Base-by-base conservation (phyloP, 2,888 invertebrate genomes). In the Drosophila koepferae region DNA sequence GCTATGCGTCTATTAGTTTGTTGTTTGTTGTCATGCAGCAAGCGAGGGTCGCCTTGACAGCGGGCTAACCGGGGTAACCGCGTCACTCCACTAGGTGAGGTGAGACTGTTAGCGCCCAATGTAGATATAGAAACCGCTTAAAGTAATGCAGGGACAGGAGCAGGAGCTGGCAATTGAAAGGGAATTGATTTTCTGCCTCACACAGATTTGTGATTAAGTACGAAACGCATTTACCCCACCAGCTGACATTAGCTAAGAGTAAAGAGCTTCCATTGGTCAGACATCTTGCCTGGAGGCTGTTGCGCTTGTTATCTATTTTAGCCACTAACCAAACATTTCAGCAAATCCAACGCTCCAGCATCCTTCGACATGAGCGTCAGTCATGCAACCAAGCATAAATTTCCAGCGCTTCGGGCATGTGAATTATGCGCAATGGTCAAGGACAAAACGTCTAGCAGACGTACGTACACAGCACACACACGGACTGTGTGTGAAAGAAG, bases 311-410 rank as follows among this genome's bases (percentile, higher is more conserved):
- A 84, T 84, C 84, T 82, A 59, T 60, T 66, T 68, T 68, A 62
- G 23, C 73, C 84, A 85, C 56, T 64, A 69, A 65, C 66, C 85
- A 81, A 74, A 62, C 83, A 67, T 71, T 81, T 60, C 46, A 58
- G 28, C 51, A 36, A 51, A 44, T 28, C 46, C n/a, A 60, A 55
- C 31, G 36, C 34, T 43, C 38, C 7, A 38, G 23, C 63, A 23
- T 54, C 38, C 67, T 63, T 56, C 55, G 63, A 58, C 55, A 58
- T 59, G 12, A 58, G 71, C 71, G 63, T 69, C 68, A 64, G 74
- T 73, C 73, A 89, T 87, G 88, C 89, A 80, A 62, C 80, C 77
- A 77, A 82, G 90, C 85, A 85, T 77, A 87, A 85, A 82, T 89
- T 74, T 70, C 82, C 53, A 62, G 69, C 72, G 67, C 49, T 70